A percentile compares a stretch with the other conserved stretches of the same genome.
phyloP scores from a whole-genome alignment of 2,113 vertebrate species.

The Zingel zingel region DNA sequence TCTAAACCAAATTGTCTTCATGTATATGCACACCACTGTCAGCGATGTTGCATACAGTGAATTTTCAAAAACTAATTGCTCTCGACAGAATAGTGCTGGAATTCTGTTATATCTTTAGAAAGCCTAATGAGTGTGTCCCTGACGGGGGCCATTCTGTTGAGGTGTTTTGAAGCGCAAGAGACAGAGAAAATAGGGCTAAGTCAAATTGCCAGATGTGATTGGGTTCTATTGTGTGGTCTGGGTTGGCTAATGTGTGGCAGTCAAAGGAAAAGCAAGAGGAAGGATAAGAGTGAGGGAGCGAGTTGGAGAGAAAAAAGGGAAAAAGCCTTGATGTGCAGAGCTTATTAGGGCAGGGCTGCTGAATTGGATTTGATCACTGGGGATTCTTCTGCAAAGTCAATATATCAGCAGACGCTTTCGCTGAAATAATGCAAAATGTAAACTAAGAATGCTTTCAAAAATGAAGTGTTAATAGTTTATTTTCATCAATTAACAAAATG shows the following conservation, averaged over 20 bases:
- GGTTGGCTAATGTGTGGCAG: slow-evolving; percentile 65
- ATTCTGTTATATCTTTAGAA: slow-evolving; percentile 56
- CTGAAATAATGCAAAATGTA: slow-evolving; percentile 2
- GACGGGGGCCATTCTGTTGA: slow-evolving; percentile 22
- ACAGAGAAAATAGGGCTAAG: slow-evolving; percentile 63
- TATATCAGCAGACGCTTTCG: slow-evolving; percentile 40
- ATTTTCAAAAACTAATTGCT: slow-evolving; percentile 61
- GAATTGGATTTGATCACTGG: slow-evolving; percentile 73
- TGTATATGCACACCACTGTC: slow-evolving; percentile 32
- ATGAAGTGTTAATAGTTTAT: too few species aligned
- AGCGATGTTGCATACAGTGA: slow-evolving; percentile 1
- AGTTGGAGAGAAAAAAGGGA: background rate
- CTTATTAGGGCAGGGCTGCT: slow-evolving; percentile 66
- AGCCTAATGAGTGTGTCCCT: slow-evolving; percentile 64
- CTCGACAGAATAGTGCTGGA: slow-evolving; percentile 46
- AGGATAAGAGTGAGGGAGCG: slow-evolving; percentile 44
- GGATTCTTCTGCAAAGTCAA: slow-evolving; percentile 71
- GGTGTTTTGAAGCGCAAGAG: slow-evolving; percentile 46
- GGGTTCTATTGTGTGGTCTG: slow-evolving; percentile 64
- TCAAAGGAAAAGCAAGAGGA: slow-evolving; percentile 44
- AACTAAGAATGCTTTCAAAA: too few species aligned
- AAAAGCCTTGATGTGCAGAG: slow-evolving; percentile 65
- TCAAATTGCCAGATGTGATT: slow-evolving; percentile 68
- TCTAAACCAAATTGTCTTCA: slow-evolving; percentile 50
- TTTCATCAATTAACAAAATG: too few species aligned